phyloP scores from a whole-genome alignment of 2,888 invertebrate species.

The Pasiphila rectangulata region DNA sequence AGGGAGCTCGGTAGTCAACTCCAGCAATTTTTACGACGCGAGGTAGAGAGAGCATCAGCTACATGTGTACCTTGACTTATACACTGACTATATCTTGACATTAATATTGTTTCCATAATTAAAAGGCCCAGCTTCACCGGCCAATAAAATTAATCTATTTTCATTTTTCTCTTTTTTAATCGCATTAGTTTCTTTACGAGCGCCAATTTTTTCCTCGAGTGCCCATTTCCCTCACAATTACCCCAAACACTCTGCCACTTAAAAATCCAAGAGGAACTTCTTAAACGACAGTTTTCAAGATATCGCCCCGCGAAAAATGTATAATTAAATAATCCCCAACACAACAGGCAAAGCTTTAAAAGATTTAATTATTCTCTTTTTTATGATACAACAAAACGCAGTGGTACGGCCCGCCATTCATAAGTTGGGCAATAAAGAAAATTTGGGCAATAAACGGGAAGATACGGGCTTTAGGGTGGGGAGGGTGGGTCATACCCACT shows the following conservation, averaged over 20 bases:
- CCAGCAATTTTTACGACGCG: too few relatives aligned
- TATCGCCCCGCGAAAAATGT: constrained; percentile 35
- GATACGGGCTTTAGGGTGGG: constrained; percentile 41
- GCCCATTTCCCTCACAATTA: constrained; percentile 23
- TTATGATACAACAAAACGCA: constrained; percentile 37
- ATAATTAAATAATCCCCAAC: constrained; percentile 41
- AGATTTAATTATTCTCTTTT: constrained; percentile 49
- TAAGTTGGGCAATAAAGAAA: constrained; percentile 58
- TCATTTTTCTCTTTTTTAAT: constrained; percentile 14
- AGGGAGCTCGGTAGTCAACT: too few relatives aligned
- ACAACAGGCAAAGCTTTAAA: constrained; percentile 36
- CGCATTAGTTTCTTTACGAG: constrained; percentile 22
- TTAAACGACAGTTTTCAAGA: constrained; percentile 36
- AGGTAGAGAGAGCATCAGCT: too few relatives aligned
- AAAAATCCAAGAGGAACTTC: constrained; percentile 28
- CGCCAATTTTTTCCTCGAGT: constrained; percentile 25
- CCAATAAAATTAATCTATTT: too few relatives aligned
- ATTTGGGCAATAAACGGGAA: constrained; percentile 53
- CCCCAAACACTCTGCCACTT: constrained; percentile 26
- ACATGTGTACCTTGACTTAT: too few relatives aligned
- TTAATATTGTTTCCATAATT: too few relatives aligned
- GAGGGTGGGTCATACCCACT: constrained; percentile 44
- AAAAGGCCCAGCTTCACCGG: too few relatives aligned
- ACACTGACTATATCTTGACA: too few relatives aligned
- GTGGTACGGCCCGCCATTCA: constrained; percentile 40